Evolutionary conservation across 2,797 vertebrate genomes (phyloP).

Genomic region (Tamandua tetradactyla): DNA sequence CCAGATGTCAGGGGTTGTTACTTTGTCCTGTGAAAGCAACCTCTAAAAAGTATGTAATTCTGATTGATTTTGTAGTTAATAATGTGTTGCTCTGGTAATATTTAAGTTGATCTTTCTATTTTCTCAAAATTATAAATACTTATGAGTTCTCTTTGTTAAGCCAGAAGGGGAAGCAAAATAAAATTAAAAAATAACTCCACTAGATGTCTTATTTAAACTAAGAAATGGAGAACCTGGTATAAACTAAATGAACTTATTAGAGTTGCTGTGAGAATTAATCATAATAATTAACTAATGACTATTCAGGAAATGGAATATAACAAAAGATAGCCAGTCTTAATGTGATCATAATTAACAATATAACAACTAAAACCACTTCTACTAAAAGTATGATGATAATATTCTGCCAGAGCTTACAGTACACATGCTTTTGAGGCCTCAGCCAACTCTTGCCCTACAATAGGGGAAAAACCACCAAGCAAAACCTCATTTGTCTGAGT

Average conservation of each 20-base stretch:
- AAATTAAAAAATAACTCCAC: not conserved
- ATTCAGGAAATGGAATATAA: not conserved
- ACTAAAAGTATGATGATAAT: accelerated
- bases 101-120: not conserved
- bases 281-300: not conserved
- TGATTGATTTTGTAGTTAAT: not conserved
- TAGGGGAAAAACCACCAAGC: no score
- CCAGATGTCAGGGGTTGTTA: not conserved
- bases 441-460: not conserved
- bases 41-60: not conserved
- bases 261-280: not conserved
- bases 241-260: not conserved
- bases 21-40: not conserved
- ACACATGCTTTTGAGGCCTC: not conserved
- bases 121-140: not conserved
- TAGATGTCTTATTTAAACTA: conserved; percentile 23
- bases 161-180: not conserved
- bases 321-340: not conserved
- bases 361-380: not conserved
- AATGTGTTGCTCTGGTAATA: not conserved
- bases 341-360: not conserved
- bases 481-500: not conserved
- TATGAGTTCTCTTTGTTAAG: conserved; percentile 21
- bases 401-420: not conserved
- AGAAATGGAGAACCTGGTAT: not conserved